Evolutionary conservation across 2,888 invertebrate species (phyloP), one percentile per base, ranked within the genome.

Genomic region (Bhutanitis thaidina): DNA sequence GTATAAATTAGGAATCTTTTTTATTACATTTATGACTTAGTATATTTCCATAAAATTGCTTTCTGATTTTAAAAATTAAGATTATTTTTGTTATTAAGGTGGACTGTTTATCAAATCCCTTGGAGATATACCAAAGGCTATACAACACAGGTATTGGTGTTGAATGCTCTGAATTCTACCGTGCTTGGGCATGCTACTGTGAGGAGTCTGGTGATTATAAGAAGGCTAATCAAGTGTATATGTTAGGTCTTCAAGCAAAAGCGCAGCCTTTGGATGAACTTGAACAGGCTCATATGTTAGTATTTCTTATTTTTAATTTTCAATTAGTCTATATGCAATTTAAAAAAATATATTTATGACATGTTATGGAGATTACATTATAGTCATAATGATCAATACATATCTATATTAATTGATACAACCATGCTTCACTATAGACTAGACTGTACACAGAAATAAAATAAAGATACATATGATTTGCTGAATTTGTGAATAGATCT

Each of bases 151-250:
- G 95, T 29, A 92, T 97, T 61, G 97, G 97, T 25, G 93, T 93
- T 25, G 93, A 94, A 81, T 92, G 96, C 57, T 93, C 97, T 0
- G 93, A 94, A 62, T 94, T 97, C 71, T 98, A 97, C 74, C 92
- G 94, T 61, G 94, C 95, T 9, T 98, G 98, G 97, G 96, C 98
- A 0, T 95, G 94, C 71, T 95, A 95, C 65, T 93, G 96, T 65
- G 98, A 98, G 77, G 92, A 93, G 59, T 90, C 91, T 40, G 94
- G 94, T 20, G 96, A 97, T 86, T 93, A 92, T 64, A 94, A 94
- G 70, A 93, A 93, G 68, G 97, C 98, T 0, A 94, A 97, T 77
- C 92, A 93, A 63, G 93, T 98, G 16, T 96, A 95, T 71, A 90
- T 93, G 67, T 83, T 94, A 60, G 98, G 97, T 1, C 90, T 96